Conservation (phyloP, 2,888 invertebrate species). For the Microplitis deprimator region DNA sequence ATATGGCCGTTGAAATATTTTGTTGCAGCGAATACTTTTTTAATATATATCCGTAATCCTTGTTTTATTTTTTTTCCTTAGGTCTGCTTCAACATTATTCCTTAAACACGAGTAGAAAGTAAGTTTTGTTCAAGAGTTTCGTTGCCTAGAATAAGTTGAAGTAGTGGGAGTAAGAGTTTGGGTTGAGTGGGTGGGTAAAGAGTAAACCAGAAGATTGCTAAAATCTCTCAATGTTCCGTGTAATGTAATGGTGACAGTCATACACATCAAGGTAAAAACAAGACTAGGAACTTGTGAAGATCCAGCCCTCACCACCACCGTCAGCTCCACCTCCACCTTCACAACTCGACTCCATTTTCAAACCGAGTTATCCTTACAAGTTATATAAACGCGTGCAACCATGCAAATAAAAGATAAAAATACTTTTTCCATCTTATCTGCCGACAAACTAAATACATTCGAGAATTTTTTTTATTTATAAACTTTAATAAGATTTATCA, state of each 20-base stretch:
- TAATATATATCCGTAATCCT: neutral
- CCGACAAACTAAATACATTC: neutral
- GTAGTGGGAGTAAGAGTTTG: neutral
- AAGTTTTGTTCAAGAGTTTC: neutral
- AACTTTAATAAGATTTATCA: slow-evolving; percentile 1
- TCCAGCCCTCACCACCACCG: neutral
- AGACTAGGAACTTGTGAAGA: neutral
- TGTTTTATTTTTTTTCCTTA: neutral
- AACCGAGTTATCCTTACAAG: slow-evolving; percentile 10
- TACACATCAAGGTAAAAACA: slow-evolving; percentile 1
- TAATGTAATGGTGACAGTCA: slow-evolving; percentile 1
- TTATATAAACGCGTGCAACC: slow-evolving; percentile 12
- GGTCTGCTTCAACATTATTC: neutral
- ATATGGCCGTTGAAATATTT: neutral
- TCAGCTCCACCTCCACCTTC: neutral
- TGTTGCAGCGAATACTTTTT: neutral
- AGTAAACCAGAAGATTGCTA: slow-evolving; percentile 27
- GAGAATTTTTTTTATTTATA: neutral
- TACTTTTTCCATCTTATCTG: neutral
- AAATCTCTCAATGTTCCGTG: slow-evolving; percentile 19
- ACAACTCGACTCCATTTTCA: neutral
- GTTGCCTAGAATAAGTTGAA: slow-evolving; percentile 21
- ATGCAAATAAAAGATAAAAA: slow-evolving; percentile 17
- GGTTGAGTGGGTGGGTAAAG: neutral
- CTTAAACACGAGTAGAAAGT: neutral